A percentile compares a stretch with the other conserved stretches of the same genome.
Conservation (phyloP, 2,888 invertebrate species). For the Boloria selene region DNA sequence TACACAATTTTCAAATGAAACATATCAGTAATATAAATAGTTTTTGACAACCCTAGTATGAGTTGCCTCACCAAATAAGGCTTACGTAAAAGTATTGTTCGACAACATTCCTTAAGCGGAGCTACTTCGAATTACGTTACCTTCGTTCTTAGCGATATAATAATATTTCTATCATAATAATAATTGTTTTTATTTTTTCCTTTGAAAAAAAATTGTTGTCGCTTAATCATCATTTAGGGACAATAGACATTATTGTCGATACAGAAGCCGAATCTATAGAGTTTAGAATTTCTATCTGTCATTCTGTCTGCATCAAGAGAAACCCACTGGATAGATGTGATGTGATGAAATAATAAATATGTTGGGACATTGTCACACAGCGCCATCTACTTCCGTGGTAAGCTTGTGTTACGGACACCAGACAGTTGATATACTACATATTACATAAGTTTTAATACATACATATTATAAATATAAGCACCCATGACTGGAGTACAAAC, state of each 20-base stretch:
- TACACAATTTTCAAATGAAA: not conserved
- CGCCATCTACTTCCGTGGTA: too few relatives aligned
- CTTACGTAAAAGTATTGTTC: conserved; percentile 45
- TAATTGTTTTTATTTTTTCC: conserved; percentile 19
- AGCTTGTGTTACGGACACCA: too few relatives aligned
- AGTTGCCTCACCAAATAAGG: conserved; percentile 44
- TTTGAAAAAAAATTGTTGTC: not conserved
- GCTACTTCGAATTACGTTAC: conserved; percentile 32
- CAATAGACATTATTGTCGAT: not conserved
- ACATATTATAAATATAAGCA: too few relatives aligned
- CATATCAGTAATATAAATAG: not conserved
- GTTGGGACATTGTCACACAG: too few relatives aligned
- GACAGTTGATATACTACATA: too few relatives aligned
- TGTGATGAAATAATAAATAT: too few relatives aligned
- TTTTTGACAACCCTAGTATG: conserved; percentile 16
- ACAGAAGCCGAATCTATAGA: too few relatives aligned
- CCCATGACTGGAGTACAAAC: too few relatives aligned
- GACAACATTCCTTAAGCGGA: conserved; percentile 44
- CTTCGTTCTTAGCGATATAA: conserved; percentile 27
- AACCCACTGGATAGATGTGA: too few relatives aligned
- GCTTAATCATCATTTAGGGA: not conserved
- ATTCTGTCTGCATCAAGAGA: too few relatives aligned
- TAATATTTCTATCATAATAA: conserved; percentile 27
- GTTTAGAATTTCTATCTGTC: too few relatives aligned
- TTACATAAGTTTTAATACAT: too few relatives aligned